These are phyloP conservation scores for Periphyllus acericola DNA, from an alignment of 2,888 invertebrate species.

Conservation along the genomic window DNA sequence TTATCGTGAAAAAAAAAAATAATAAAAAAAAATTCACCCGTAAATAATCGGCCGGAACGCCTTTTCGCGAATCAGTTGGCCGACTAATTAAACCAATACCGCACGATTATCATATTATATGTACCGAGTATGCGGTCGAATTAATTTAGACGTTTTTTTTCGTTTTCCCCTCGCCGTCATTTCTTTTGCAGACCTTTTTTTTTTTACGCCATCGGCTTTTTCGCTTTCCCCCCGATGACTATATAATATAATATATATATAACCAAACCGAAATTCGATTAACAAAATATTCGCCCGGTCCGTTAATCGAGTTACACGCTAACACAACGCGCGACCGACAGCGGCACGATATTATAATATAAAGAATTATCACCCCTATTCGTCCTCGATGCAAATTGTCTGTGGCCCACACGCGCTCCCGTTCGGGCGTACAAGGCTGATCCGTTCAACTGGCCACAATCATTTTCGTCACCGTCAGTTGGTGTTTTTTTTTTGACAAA, in stretches of 20 bases:
- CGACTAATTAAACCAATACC: constrained; percentile 6
- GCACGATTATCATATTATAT: background rate
- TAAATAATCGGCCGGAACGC: background rate
- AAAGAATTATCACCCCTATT: background rate
- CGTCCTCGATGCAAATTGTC: background rate
- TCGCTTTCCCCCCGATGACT: background rate
- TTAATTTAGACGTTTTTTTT: background rate
- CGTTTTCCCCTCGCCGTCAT: background rate
- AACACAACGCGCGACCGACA: background rate
- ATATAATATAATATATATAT: no score
- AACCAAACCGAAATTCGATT: constrained; percentile 10
- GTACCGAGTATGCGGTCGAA: background rate
- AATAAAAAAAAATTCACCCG: background rate
- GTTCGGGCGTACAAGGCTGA: no score
- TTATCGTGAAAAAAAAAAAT: no score
- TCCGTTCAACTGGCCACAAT: background rate
- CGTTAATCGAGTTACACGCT: constrained; percentile 38
- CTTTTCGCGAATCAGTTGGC: constrained; percentile 8
- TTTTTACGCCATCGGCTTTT: background rate
- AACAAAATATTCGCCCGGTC: background rate
- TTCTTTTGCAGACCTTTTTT: background rate
- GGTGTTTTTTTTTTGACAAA: no score
- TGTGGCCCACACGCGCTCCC: no score
- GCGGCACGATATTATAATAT: background rate
- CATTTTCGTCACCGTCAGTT: no score